A percentile compares a stretch with the other conserved stretches of the same genome.
Conservation (phyloP, 2,797 vertebrate genomes). For the Gobionotothen gibberifrons region DNA sequence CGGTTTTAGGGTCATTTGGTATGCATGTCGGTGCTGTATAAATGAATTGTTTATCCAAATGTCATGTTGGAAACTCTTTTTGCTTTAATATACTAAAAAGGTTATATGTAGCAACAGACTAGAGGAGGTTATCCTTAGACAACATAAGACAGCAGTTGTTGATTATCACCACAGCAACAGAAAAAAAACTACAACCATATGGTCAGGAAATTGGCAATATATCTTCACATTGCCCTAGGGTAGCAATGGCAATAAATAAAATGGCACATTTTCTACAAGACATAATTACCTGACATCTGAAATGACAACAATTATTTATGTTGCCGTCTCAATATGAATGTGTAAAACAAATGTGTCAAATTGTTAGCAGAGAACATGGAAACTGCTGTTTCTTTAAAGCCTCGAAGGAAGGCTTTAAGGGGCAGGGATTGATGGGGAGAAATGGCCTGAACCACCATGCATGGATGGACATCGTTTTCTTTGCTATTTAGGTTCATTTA, state of each 20-base stretch:
- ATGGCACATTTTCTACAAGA: slow-evolving; percentile 1
- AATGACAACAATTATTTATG: slow-evolving; percentile 6
- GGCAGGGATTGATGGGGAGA: not conserved
- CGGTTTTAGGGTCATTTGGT: not conserved
- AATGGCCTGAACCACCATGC: not conserved
- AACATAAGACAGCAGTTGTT: slow-evolving; percentile 5
- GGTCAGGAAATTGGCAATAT: not conserved
- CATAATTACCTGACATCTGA: slow-evolving; percentile 8
- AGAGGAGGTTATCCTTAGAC: not conserved
- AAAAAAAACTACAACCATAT: not conserved
- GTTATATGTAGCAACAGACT: not conserved
- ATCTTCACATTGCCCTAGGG: not conserved
- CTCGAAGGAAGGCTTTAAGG: not conserved
- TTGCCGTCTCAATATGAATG: not conserved
- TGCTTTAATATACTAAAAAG: not conserved
- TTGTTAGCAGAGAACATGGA: not conserved
- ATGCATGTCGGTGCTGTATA: not conserved
- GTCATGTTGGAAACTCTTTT: slow-evolving; percentile 1
- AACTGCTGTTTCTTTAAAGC: not conserved
- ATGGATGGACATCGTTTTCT: not conserved
- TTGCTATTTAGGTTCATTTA: too few relatives aligned
- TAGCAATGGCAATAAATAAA: slow-evolving; percentile 9
- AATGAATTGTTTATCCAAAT: slow-evolving; percentile 4
- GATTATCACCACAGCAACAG: not conserved
- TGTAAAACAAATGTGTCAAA: not conserved